Percentiles rank a stretch among this genome's conserved stretches.
Evolutionary conservation across 1,140 invertebrate species (phyloP).

Genomic region (Drosophila repletoides): DNA sequence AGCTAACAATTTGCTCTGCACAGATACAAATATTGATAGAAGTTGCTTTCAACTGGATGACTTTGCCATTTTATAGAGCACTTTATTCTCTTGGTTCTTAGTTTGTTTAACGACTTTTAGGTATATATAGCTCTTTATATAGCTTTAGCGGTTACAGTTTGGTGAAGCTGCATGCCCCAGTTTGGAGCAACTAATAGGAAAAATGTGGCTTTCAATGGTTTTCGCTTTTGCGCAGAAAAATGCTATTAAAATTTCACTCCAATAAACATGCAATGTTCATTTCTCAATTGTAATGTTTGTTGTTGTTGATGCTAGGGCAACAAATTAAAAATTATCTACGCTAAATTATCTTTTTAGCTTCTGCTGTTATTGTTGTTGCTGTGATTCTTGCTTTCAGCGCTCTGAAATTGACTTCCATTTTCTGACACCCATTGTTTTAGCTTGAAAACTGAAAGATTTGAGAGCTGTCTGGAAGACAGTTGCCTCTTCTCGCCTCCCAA

Average conservation of each 20-base stretch:
- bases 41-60: too few species aligned
- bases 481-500: slow-evolving; percentile 16
- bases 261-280: slow-evolving; percentile 56
- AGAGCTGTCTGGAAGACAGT: neutral
- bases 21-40: too few species aligned
- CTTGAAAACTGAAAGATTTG: slow-evolving; percentile 9
- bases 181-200: slow-evolving; percentile 21
- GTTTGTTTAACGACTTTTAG: neutral
- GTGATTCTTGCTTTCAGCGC: slow-evolving; percentile 38
- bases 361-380: slow-evolving; percentile 5
- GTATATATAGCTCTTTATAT: neutral
- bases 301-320: slow-evolving; percentile 20
- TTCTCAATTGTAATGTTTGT: slow-evolving; percentile 44
- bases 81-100: too few species aligned
- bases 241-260: slow-evolving; percentile 31
- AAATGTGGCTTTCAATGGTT: slow-evolving; percentile 36
- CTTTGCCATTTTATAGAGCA: too few species aligned
- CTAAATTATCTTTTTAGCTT: slow-evolving; percentile 44
- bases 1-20: too few species aligned
- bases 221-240: slow-evolving; percentile 60
- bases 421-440: slow-evolving; percentile 46
- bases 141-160: slow-evolving; percentile 55
- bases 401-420: slow-evolving; percentile 39
- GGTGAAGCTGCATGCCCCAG: slow-evolving; percentile 40
- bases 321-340: slow-evolving; percentile 62